These are phyloP conservation scores for Rhagologus leucostigma DNA, from an alignment of 2,113 vertebrate genomes.

Conservation along the genomic window DNA sequence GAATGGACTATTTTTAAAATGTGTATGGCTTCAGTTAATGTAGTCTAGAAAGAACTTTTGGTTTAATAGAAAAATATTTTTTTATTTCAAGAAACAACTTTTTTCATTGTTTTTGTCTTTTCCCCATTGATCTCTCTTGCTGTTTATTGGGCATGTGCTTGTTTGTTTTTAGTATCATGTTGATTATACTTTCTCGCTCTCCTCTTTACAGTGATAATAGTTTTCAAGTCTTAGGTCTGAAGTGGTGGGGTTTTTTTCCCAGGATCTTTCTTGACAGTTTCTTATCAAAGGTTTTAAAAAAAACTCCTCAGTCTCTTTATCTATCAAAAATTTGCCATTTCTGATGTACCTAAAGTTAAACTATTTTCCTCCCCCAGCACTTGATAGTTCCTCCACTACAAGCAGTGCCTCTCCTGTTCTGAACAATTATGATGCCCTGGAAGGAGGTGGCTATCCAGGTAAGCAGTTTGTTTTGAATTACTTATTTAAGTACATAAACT, in stretches of 20 bases:
- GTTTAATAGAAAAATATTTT: neutral
- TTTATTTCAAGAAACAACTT: neutral
- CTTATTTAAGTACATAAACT: neutral
- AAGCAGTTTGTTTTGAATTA: neutral
- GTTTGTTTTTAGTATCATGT: neutral
- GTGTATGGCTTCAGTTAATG: neutral
- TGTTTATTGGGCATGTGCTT: neutral
- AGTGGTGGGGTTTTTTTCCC: neutral
- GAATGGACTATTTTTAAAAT: neutral
- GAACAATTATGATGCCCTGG: slow-evolving; percentile 90
- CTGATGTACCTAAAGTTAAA: neutral
- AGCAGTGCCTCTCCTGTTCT: slow-evolving; percentile 90
- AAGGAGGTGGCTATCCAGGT: slow-evolving; percentile 92
- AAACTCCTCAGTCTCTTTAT: neutral
- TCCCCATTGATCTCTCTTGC: neutral
- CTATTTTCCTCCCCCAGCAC: slow-evolving; percentile 69
- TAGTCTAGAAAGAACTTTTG: neutral
- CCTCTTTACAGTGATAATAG: neutral
- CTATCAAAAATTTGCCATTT: neutral
- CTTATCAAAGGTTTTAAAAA: neutral
- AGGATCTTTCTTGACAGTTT: neutral
- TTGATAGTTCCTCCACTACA: slow-evolving; percentile 91
- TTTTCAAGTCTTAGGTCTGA: neutral
- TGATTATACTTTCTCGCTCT: neutral
- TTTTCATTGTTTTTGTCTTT: neutral